Conservation (phyloP, 2,113 vertebrate species). For the Saccopteryx leptura region DNA sequence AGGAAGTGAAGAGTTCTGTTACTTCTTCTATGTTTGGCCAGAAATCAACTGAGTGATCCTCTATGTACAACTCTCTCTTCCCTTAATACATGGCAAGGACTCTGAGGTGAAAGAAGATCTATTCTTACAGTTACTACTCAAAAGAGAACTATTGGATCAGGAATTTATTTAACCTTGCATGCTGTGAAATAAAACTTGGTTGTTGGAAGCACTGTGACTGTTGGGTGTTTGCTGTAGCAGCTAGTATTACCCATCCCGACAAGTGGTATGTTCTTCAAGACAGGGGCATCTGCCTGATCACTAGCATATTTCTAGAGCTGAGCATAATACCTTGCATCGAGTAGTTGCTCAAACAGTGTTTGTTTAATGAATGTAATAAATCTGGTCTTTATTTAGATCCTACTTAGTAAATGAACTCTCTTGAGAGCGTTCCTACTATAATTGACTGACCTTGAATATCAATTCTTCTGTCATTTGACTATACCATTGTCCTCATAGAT, state of each 20-base stretch:
- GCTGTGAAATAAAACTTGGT: slow-evolving; percentile 2
- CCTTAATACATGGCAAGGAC: not conserved
- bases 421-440: not conserved
- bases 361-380: not conserved
- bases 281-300: not conserved
- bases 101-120: not conserved
- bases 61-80: not conserved
- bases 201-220: not conserved
- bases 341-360: not conserved
- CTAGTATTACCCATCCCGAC: not conserved
- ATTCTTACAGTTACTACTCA: not conserved
- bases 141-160: not conserved
- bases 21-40: not conserved
- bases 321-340: not conserved
- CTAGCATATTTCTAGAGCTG: slow-evolving; percentile 13
- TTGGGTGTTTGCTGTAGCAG: not conserved
- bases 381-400: slow-evolving; percentile 2
- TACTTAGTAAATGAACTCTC: not conserved
- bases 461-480: not conserved
- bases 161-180: not conserved
- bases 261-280: not conserved
- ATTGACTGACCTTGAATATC: not conserved
- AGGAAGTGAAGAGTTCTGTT: not conserved
- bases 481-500: not conserved
- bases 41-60: not conserved